Base-by-base conservation (phyloP, 2,888 invertebrate genomes). In the Sinhomidia bicolor region DNA sequence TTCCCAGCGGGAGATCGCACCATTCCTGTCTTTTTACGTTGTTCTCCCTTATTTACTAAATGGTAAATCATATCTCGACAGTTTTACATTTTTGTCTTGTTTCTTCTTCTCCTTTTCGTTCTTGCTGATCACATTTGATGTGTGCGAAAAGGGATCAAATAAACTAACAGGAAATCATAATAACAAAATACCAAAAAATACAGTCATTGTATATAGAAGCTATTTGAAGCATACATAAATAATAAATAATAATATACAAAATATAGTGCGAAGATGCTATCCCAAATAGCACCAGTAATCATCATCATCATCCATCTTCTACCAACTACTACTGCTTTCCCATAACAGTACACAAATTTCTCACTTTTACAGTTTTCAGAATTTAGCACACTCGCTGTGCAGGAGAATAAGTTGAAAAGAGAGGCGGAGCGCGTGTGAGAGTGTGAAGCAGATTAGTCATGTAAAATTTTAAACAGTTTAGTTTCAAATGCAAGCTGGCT, bases 1-100 rank as follows among this genome's bases (percentile, higher is more conserved):
- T 87, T 87, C 87, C 51, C 87, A 87, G 87, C 87, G n/a, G 87
- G 87, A 54, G 81, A 87, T 87, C 87, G 87, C 87, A 87, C 87
- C 81, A 87, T 87, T 87, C 87, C 87, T 81, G 87, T 87, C 80
- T 87, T 68, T 44, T 54, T 44, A 20, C 47, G 23, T 74, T 20
- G 41, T 86, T 86, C 80, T 71, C 12, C 57, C 80, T 86, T 80
- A 71, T 80, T 86, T 86, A 80, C 80, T 51, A 85, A 81, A n/a
- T 81, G 65, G 41, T 87, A 87, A 87, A 87, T 87, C 87, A 87
- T 80, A 54, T 62, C 87, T 81, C 74, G 85, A 68, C 74, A 74
- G 57, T 85, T 78, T 85, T 60, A 74, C 44, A 74, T 44, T 74
- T 68, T 47, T 74, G 4, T 20, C 12, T 23, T 20, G 51, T 29